Percentiles rank a stretch among this genome's conserved stretches.
Evolutionary conservation across 53 echinoderm and acorn worm genomes (phyloP).

Genomic region (Temnopleurus reevesii): DNA sequence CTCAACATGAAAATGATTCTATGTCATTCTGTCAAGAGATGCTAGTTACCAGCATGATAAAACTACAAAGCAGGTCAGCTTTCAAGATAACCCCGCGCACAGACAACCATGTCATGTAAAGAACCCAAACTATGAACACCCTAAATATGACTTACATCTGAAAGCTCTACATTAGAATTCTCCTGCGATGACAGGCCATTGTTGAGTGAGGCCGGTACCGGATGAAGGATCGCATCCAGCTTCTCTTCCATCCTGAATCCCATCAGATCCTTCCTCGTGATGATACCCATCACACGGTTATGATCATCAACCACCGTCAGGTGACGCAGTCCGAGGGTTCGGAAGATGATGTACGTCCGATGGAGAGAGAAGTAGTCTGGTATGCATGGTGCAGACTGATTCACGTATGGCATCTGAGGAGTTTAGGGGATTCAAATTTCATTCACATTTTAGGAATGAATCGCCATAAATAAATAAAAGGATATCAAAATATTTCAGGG

Average conservation of each 20-base stretch:
- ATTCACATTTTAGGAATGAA: no score
- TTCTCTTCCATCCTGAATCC: slow-evolving; percentile 91
- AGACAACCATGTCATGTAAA: no score
- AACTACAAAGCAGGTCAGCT: no score
- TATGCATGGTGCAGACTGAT: slow-evolving; percentile 87
- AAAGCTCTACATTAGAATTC: slow-evolving; percentile 43
- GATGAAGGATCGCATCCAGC: slow-evolving; percentile 67
- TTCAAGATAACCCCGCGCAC: no score
- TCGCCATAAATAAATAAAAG: no score
- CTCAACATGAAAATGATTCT: no score
- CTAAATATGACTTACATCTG: slow-evolving; percentile 45
- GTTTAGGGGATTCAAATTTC: background rate
- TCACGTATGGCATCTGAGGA: slow-evolving; percentile 86
- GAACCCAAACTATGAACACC: no score
- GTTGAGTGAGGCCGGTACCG: background rate
- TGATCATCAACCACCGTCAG: slow-evolving; percentile 84
- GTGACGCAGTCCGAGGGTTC: slow-evolving; percentile 94
- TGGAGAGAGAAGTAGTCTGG: slow-evolving; percentile 93
- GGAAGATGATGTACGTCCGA: slow-evolving; percentile 95
- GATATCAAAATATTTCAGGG: no score
- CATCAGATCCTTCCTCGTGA: slow-evolving; percentile 97
- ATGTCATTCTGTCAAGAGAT: no score
- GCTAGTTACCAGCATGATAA: no score
- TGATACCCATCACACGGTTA: slow-evolving; percentile 90
- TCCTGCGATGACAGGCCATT: background rate